Conservation (phyloP, 2,888 invertebrate genomes). For the Acrobasis suavella region DNA sequence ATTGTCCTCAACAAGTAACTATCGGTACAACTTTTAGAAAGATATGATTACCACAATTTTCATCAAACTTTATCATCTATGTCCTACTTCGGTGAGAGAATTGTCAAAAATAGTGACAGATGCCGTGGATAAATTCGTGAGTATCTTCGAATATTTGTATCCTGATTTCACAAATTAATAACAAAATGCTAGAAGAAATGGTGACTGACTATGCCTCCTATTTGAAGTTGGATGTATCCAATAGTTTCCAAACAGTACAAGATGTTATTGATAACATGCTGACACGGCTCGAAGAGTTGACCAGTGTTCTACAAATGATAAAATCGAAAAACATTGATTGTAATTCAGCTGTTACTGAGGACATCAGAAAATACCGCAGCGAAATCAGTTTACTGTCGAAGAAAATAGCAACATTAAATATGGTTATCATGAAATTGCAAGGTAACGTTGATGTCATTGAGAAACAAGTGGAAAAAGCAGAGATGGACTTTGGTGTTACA, state of each 20-base stretch:
- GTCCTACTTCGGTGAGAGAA: constrained; percentile 57
- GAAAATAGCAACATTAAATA: constrained; percentile 79
- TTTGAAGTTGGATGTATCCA: constrained; percentile 77
- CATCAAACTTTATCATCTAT: constrained; percentile 56
- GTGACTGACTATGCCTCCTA: constrained; percentile 81
- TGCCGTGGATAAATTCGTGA: constrained; percentile 58
- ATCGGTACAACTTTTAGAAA: not conserved
- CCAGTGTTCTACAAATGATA: constrained; percentile 83
- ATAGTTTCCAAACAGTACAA: constrained; percentile 83
- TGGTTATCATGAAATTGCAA: constrained; percentile 76
- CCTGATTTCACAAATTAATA: constrained; percentile 64
- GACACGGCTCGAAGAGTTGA: constrained; percentile 85
- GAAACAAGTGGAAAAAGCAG: constrained; percentile 82
- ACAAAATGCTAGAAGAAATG: constrained; percentile 75
- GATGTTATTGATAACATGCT: constrained; percentile 86
- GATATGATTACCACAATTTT: constrained; percentile 36
- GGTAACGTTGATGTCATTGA: constrained; percentile 81
- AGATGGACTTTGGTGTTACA: constrained; percentile 80
- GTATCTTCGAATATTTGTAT: constrained; percentile 69
- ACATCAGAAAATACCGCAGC: constrained; percentile 75
- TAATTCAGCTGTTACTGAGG: constrained; percentile 71
- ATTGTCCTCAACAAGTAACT: not conserved
- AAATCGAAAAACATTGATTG: constrained; percentile 73
- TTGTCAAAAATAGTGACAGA: constrained; percentile 66
- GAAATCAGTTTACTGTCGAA: constrained; percentile 79